Conservation (phyloP, 2,797 vertebrate genomes). For the Rhincodon typus region DNA sequence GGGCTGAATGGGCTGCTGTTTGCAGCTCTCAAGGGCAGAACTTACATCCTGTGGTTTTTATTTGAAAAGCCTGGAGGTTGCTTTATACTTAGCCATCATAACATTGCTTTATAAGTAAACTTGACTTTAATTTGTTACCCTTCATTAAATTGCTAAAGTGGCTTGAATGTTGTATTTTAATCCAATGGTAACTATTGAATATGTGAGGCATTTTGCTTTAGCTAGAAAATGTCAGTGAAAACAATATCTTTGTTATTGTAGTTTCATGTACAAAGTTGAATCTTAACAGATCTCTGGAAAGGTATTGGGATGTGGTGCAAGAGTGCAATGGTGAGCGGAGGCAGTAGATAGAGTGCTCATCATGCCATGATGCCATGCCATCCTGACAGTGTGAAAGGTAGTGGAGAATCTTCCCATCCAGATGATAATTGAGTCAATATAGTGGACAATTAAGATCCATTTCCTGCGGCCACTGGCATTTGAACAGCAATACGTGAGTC, state of each 20-base stretch:
- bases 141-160: too few species aligned
- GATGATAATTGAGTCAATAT: too few species aligned
- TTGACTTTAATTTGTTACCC: neutral
- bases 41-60: too few species aligned
- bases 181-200: neutral
- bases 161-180: neutral
- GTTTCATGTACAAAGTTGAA: neutral
- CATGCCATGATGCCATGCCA: too few species aligned
- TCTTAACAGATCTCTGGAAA: neutral
- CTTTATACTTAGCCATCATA: neutral
- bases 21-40: neutral
- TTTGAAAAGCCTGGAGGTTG: neutral
- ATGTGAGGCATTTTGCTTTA: neutral
- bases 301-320: too few species aligned
- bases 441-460: too few species aligned
- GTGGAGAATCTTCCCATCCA: too few species aligned
- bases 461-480: neutral
- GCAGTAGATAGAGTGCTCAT: too few species aligned
- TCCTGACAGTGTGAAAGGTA: too few species aligned
- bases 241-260: neutral
- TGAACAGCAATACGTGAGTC: too few species aligned
- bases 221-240: neutral
- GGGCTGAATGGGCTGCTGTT: neutral
- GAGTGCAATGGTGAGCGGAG: too few species aligned
- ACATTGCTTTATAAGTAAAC: neutral